These are phyloP conservation scores for Eptatretus atami DNA, from an alignment of 2,797 vertebrate species.

Conservation along the genomic window DNA sequence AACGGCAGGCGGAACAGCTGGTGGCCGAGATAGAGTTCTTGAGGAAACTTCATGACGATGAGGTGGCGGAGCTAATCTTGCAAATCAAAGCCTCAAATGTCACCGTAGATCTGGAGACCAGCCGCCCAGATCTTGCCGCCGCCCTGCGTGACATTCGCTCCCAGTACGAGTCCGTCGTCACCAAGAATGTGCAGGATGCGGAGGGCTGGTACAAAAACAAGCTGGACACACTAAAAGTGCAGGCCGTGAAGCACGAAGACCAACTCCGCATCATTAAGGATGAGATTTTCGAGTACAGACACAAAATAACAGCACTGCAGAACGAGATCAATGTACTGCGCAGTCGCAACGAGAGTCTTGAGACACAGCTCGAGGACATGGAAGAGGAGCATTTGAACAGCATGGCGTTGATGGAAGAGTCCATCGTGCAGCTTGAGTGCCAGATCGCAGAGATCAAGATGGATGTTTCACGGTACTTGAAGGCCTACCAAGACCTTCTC, in stretches of 20 bases:
- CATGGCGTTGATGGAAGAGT: constrained; percentile 13
- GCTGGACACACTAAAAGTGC: constrained; percentile 25
- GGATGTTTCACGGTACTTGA: constrained; percentile 21
- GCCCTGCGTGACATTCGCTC: constrained; percentile 21
- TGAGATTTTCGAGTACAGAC: constrained; percentile 23
- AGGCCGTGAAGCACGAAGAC: constrained; percentile 22
- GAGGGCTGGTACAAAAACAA: constrained; percentile 44
- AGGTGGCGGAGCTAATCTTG: constrained; percentile 23
- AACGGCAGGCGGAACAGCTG: constrained; percentile 21
- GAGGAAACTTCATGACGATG: constrained; percentile 26
- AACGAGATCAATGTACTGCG: constrained; percentile 25
- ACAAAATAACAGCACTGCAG: constrained; percentile 25
- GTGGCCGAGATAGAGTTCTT: constrained; percentile 27
- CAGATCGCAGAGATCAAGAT: constrained; percentile 32
- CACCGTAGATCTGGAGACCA: constrained; percentile 18
- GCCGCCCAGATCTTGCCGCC: constrained; percentile 19
- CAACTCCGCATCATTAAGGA: constrained; percentile 27
- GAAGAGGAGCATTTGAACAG: constrained; percentile 25
- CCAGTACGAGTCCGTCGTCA: constrained; percentile 26
- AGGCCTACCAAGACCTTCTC: constrained; percentile 22
- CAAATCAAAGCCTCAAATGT: constrained; percentile 28
- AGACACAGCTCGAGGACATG: constrained; percentile 33
- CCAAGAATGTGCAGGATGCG: constrained; percentile 29
- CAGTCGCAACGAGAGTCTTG: constrained; percentile 20
- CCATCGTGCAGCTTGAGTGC: constrained; percentile 24